Percentiles rank a stretch among this genome's conserved stretches.
These are phyloP conservation scores for Gouania willdenowi DNA, from an alignment of 2,797 vertebrate genomes.

Conservation along the genomic window DNA sequence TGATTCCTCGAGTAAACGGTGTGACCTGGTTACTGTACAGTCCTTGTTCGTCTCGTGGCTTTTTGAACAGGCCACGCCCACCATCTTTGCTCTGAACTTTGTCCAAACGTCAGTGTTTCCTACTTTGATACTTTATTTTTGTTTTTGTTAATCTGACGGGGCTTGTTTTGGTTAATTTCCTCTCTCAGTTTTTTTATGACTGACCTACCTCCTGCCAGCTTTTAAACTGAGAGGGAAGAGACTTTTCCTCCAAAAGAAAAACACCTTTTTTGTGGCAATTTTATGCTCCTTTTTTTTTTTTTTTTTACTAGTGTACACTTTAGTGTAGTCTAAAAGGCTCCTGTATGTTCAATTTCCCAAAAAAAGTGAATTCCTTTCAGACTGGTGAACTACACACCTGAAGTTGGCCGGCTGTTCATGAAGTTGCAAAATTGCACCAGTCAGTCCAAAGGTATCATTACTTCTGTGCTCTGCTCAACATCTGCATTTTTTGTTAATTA, in stretches of 20 bases:
- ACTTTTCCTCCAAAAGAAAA: slow-evolving; percentile 32
- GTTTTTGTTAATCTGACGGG: slow-evolving; percentile 30
- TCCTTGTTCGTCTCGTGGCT: slow-evolving; percentile 31
- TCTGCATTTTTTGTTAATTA: slow-evolving; percentile 84
- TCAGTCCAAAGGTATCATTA: slow-evolving; percentile 83
- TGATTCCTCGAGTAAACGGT: slow-evolving; percentile 41
- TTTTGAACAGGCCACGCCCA: slow-evolving; percentile 39
- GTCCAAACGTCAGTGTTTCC: slow-evolving; percentile 48
- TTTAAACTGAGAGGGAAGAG: slow-evolving; percentile 55
- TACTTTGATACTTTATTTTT: slow-evolving; percentile 25
- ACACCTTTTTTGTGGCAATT: slow-evolving; percentile 47
- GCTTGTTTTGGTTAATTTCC: slow-evolving; percentile 26
- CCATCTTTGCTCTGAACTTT: slow-evolving; percentile 35
- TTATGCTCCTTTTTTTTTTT: slow-evolving; percentile 33
- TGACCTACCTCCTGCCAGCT: slow-evolving; percentile 59
- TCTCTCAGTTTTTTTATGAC: slow-evolving; percentile 37
- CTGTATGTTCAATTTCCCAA: slow-evolving; percentile 76
- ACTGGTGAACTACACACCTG: slow-evolving; percentile 83
- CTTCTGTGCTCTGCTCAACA: slow-evolving; percentile 77
- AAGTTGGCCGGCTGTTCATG: slow-evolving; percentile 74
- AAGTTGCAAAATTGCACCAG: slow-evolving; percentile 72
- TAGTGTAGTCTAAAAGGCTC: slow-evolving; percentile 62
- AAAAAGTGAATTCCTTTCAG: slow-evolving; percentile 82
- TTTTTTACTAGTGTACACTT: slow-evolving; percentile 26
- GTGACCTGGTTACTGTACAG: slow-evolving; percentile 33